A percentile compares a stretch with the other conserved stretches of the same genome.
These are phyloP conservation scores for Cataglyphis rosenhaueri DNA, from an alignment of 2,888 invertebrate species.

Conservation along the genomic window DNA sequence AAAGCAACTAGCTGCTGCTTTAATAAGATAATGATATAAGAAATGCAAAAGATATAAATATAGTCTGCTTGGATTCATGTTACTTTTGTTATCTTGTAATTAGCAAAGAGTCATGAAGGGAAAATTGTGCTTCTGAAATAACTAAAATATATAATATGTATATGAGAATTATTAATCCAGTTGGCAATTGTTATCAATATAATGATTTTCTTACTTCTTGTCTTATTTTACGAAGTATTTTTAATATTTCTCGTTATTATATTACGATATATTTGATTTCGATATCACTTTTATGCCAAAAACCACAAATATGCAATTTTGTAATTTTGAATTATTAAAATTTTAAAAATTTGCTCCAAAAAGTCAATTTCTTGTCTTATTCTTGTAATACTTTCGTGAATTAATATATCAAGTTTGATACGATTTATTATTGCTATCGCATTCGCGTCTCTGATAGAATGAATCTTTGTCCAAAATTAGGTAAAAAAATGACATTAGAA, in stretches of 20 bases:
- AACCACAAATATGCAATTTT: no score
- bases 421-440: no score
- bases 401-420: no score
- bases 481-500: no score
- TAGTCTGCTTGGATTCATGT: background rate
- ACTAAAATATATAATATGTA: background rate
- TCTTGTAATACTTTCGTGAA: no score
- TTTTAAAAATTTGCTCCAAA: no score
- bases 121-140: background rate
- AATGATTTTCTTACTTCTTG: background rate
- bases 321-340: no score
- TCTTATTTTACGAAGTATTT: background rate
- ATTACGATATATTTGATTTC: no score
- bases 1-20: background rate
- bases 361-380: no score
- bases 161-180: background rate
- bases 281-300: no score
- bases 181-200: background rate
- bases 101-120: background rate
- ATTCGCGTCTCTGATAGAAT: no score
- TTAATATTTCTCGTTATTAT: background rate
- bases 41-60: background rate
- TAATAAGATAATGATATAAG: conserved; percentile 5
- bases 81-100: background rate
- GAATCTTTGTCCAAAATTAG: no score